Evolutionary conservation across 1,140 invertebrate genomes (phyloP).

Genomic region (Formica selysi): DNA sequence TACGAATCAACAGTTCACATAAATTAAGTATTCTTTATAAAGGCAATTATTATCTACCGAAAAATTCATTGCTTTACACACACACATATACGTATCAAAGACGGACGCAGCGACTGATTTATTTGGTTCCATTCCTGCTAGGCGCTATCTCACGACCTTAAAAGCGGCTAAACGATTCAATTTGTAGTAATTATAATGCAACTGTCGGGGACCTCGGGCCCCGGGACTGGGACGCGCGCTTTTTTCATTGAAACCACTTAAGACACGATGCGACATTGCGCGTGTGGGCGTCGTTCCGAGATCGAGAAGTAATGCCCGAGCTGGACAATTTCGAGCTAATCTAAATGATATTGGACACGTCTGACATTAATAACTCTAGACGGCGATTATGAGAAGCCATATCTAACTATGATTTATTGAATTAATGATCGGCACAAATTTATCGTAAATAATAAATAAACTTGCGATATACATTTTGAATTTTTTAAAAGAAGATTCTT

Average conservation of each 20-base stretch:
- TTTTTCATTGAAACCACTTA: conserved; percentile 78
- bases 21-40: too few relatives aligned
- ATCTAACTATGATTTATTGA: conserved; percentile 48
- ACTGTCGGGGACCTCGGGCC: conserved; percentile 62
- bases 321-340: conserved; percentile 72
- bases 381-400: conserved; percentile 1
- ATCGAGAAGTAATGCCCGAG: conserved; percentile 44
- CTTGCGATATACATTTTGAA: neutral
- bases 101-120: conserved; percentile 67
- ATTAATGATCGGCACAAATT: conserved; percentile 48
- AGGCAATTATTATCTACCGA: too few relatives aligned
- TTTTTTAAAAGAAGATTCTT: neutral
- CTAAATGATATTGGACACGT: conserved; percentile 74
- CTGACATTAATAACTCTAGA: conserved; percentile 56
- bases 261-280: conserved; percentile 70
- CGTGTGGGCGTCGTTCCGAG: conserved; percentile 73
- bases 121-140: conserved; percentile 71
- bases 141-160: conserved; percentile 78
- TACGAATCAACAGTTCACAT: neutral
- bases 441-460: conserved; percentile 17
- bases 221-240: conserved; percentile 57
- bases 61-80: too few relatives aligned
- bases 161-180: conserved; percentile 80
- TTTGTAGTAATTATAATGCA: conserved; percentile 81
- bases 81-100: conserved; percentile 10